Evolutionary conservation across 2,888 invertebrate genomes (phyloP), one percentile per base, ranked within the genome.

Genomic region (Fabriciana adippe): DNA sequence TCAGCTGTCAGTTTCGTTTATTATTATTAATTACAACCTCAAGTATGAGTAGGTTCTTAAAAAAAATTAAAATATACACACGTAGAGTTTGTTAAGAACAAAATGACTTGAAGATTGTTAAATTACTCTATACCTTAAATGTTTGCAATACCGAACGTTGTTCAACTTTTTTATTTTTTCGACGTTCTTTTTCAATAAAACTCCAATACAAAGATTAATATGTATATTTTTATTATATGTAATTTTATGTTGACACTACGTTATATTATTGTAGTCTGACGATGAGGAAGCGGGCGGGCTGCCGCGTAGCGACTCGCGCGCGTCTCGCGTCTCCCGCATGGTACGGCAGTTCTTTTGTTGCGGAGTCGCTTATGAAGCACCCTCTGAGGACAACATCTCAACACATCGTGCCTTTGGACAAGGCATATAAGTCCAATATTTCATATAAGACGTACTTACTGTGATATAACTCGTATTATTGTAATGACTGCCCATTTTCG

Each of bases 251-350:
- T 3, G 8, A 26, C 47, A 15, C 18, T 51, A 31, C 8, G 53
- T 13, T n/a, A 51, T 55, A 59, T 84, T 81, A 76, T 88, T 88
- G 78, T 89, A 91, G 90, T 87, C 85, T 35, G 87, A 89, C 76
- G 88, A 87, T 57, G 87, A 88, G 74, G 90, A 88, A 76, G 90
- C 89, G 75, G 82, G 91, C 83, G 91, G 90, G 88, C 85, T 89
- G 89, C 87, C 90, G 82, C 90, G 89, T 83, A 86, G 82, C 76
- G 88, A 84, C 70, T 89, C 88, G 79, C 73, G 76, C 47, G 76
- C 79, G 62, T 88, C 89, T 41, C 89, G 89, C 66, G 82, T 89
- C 57, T 82, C 85, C 50, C 89, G 87, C 78, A 88, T 77, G 62
- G 79, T 90, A 72, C 88, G 90, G 14, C 85, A 87, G 73, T 79